Evolutionary conservation across 1,140 invertebrate species (phyloP), one percentile per base, ranked within the genome.

Genomic region (Brachionus calyciflorus): DNA sequence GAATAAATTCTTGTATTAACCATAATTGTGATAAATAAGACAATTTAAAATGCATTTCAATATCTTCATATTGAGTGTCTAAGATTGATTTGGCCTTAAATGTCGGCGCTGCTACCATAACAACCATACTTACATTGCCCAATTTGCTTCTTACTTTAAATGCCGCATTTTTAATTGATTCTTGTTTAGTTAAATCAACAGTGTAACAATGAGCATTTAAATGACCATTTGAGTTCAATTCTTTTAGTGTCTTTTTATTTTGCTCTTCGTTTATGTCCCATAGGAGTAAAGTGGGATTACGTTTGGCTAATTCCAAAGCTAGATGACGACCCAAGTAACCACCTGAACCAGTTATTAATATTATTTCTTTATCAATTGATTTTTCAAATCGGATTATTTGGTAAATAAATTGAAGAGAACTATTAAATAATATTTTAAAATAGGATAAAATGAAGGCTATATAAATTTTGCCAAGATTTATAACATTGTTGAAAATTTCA

Each of bases 341-440:
- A 41, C 73, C 73, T 5, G 73, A 76, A 14, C 73, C 73, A 10
- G 73, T 76, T 10, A 76, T 57, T 1, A 76, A 19, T 3, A 76
- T 51, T 41, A 76, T 57, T 76, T 57, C 19, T 19, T 76, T 37
- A 10, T 57, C 33, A 41, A 76, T 48, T 6, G 30, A 57, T 30
- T 76, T 76, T 60, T 76, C 49, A 3, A 5, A 5, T 37, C 9
- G 3, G 9, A 37, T 37, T 37, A 37, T 3, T 9, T 37, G 33
- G 3, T 37, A 9, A 37, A 37, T 37, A 3, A 3, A 37, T 5
- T 9, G 9, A 5, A 37, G 9, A 37, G 9, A 37, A 37, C 33
- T 37, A 9, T 3, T 9, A 3, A 37, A 37, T 37, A 37, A 5
- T 37, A 37, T 37, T 37, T 37, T 37, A 9, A 9, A 5, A 9